A percentile compares a stretch with the other conserved stretches of the same genome.
These are phyloP conservation scores for Setophaga petechia DNA, from an alignment of 2,113 vertebrate genomes.

Conservation along the genomic window DNA sequence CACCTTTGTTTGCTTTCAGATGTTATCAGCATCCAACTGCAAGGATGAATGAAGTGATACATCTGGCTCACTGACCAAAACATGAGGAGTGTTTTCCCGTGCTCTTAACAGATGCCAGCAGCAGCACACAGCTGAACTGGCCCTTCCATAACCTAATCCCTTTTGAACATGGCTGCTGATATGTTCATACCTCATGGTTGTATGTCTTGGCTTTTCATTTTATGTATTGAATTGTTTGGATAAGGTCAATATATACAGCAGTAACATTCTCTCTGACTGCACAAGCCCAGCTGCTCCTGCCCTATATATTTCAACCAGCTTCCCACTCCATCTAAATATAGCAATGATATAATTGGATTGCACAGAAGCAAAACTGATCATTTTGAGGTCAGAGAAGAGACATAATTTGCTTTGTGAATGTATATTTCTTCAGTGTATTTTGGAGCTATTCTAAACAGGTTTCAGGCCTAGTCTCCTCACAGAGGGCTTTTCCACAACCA, in stretches of 20 bases:
- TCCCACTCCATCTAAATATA: background rate
- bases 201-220: slow-evolving; percentile 58
- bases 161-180: slow-evolving; percentile 48
- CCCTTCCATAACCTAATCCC: slow-evolving; percentile 45
- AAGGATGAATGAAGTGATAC: slow-evolving; percentile 64
- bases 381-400: background rate
- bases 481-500: background rate
- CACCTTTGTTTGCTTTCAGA: slow-evolving; percentile 67
- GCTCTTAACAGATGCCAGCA: slow-evolving; percentile 58
- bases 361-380: background rate
- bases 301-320: slow-evolving; percentile 24
- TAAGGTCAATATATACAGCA: slow-evolving; percentile 26
- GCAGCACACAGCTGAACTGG: slow-evolving; percentile 34
- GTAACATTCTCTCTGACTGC: slow-evolving; percentile 27
- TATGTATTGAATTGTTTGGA: slow-evolving; percentile 48
- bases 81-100: slow-evolving; percentile 45
- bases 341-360: background rate
- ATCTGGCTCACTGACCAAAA: slow-evolving; percentile 50
- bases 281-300: slow-evolving; percentile 34
- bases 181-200: slow-evolving; percentile 38
- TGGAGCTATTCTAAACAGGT: background rate
- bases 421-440: background rate
- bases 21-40: slow-evolving; percentile 49
- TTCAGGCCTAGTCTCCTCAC: background rate
- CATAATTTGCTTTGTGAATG: background rate